These are phyloP conservation scores for Oreohelix idahoensis DNA, from an alignment of 1,140 invertebrate species.

Conservation along the genomic window DNA sequence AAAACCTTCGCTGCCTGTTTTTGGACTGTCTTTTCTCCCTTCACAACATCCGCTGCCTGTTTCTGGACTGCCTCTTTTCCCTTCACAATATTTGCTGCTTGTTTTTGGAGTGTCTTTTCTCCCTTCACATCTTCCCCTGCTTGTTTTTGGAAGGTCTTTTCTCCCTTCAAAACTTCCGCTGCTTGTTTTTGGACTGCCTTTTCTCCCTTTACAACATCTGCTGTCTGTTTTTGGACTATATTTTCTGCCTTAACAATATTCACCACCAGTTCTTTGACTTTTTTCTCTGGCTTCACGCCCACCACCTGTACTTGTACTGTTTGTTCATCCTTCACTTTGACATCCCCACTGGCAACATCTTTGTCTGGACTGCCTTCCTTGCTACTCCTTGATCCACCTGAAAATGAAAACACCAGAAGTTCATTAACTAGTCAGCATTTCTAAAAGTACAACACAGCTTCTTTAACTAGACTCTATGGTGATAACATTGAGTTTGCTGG, in stretches of 20 bases:
- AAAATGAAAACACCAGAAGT: neutral
- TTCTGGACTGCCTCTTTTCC: neutral
- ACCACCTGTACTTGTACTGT: neutral
- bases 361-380: constrained; percentile 42
- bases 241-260: constrained; percentile 13
- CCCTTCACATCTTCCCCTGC: neutral
- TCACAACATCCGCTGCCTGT: neutral
- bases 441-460: too few relatives aligned
- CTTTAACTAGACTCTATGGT: too few relatives aligned
- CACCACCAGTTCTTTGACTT: neutral
- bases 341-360: constrained; percentile 8
- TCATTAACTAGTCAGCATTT: too few relatives aligned
- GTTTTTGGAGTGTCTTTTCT: neutral
- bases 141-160: neutral
- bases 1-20: neutral
- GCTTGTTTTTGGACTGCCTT: neutral
- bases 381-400: constrained; percentile 25
- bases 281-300: neutral
- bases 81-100: neutral
- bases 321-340: neutral
- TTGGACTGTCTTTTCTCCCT: neutral
- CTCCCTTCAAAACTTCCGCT: neutral
- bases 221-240: neutral
- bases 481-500: too few relatives aligned
- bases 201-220: neutral